phyloP scores from a whole-genome alignment of 2,113 vertebrate genomes.

The Pteronura brasiliensis region DNA sequence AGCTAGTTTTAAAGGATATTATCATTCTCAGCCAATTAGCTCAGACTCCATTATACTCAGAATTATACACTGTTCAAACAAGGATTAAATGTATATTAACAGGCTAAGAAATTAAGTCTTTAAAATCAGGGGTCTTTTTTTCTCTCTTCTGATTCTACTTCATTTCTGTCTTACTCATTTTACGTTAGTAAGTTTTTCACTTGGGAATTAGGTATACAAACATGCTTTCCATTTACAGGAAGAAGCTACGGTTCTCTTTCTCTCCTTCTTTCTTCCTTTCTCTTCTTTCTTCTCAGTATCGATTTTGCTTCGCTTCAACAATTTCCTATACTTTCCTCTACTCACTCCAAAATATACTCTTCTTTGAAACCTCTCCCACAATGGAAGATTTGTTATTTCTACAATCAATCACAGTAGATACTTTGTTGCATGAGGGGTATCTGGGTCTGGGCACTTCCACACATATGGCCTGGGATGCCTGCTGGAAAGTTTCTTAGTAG shows the following conservation, averaged over 20 bases:
- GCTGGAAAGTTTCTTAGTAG: background rate
- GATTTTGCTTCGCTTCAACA: background rate
- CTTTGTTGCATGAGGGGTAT: background rate
- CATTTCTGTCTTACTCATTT: background rate
- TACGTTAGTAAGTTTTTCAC: background rate
- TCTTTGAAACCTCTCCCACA: background rate
- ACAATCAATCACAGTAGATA: background rate
- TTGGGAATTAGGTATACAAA: background rate
- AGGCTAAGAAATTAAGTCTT: conserved; percentile 42
- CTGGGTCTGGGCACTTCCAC: background rate
- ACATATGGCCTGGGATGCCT: background rate
- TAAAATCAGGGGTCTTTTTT: conserved; percentile 5
- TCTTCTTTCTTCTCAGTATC: background rate
- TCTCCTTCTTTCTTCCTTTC: background rate
- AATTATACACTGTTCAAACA: conserved; percentile 50
- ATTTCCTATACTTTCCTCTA: background rate
- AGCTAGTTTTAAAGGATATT: conserved; percentile 43
- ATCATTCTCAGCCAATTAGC: conserved; percentile 56
- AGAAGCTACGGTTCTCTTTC: background rate
- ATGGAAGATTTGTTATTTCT: conserved; percentile 3
- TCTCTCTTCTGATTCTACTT: background rate
- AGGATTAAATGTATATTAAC: conserved; percentile 34
- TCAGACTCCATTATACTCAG: conserved; percentile 41
- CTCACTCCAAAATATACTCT: background rate
- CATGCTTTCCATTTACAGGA: background rate